Conservation (phyloP, 2,888 invertebrate species). For the Notodonta dromedarius region DNA sequence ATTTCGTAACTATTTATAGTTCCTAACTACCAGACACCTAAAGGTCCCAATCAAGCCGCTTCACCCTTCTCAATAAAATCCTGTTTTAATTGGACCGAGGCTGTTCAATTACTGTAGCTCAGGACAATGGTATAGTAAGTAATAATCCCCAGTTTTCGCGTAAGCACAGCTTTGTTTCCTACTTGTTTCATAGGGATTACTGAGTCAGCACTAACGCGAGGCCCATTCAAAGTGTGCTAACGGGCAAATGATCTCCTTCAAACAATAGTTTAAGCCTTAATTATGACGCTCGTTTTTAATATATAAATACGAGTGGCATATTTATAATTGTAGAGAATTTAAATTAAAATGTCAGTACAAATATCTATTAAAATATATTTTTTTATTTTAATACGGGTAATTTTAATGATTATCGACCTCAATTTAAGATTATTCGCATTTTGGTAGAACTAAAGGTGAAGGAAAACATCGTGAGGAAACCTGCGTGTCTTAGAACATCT, state of each 20-base stretch:
- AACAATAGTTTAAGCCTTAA: constrained; percentile 17
- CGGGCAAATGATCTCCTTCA: constrained; percentile 19
- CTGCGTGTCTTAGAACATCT: too few species aligned
- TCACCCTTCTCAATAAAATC: constrained; percentile 16
- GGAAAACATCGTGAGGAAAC: too few species aligned
- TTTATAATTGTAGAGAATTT: too few species aligned
- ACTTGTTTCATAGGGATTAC: constrained; percentile 30
- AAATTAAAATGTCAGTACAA: too few species aligned
- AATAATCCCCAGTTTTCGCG: constrained; percentile 24
- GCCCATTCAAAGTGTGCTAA: constrained; percentile 19
- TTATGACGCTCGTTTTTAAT: not conserved
- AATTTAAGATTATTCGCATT: too few species aligned
- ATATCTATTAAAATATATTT: too few species aligned
- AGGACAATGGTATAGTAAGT: constrained; percentile 26
- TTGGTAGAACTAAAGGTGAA: too few species aligned
- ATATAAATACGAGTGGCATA: not conserved
- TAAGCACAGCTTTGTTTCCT: constrained; percentile 20
- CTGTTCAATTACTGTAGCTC: constrained; percentile 12
- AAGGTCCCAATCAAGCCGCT: too few species aligned
- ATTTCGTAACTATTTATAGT: too few species aligned
- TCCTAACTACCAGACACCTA: too few species aligned
- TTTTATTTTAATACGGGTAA: too few species aligned
- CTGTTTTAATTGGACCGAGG: constrained; percentile 31
- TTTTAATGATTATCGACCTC: too few species aligned
- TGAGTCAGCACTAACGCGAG: constrained; percentile 31